These are phyloP conservation scores for Rhynchonycteris naso DNA, from an alignment of 2,797 vertebrate species.

Conservation along the genomic window DNA sequence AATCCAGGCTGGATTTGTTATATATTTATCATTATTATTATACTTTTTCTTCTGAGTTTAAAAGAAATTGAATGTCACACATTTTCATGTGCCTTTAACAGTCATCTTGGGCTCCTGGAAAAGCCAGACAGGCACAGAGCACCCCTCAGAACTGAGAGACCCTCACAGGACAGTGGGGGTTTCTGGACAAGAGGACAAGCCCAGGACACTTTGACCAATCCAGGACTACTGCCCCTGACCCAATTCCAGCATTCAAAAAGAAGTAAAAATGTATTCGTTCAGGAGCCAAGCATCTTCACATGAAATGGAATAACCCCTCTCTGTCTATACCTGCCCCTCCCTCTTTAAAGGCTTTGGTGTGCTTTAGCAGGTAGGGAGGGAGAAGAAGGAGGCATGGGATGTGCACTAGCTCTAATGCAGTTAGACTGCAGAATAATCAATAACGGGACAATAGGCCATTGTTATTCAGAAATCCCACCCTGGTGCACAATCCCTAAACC, in stretches of 20 bases:
- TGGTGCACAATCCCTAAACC: not conserved
- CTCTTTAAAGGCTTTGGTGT: not conserved
- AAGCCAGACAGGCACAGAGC: not conserved
- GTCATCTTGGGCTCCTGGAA: not conserved
- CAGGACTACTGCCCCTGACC: not conserved
- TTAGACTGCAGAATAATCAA: constrained; percentile 38
- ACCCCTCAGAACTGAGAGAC: not conserved
- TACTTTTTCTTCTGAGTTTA: constrained; percentile 3
- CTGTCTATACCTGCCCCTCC: not conserved
- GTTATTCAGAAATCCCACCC: not conserved
- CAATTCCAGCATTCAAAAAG: not conserved
- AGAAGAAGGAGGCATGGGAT: not conserved
- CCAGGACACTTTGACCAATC: not conserved
- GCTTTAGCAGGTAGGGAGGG: not conserved
- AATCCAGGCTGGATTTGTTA: not conserved
- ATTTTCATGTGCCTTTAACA: not conserved
- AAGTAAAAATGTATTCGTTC: not conserved
- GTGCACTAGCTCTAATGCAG: not conserved
- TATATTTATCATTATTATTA: not conserved
- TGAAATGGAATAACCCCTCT: not conserved
- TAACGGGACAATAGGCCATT: constrained; percentile 8
- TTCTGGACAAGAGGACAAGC: not conserved
- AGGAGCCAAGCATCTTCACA: not conserved
- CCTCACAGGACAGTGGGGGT: not conserved
- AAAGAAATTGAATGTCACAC: not conserved